Conservation (phyloP, 2,113 vertebrate species). For the Strigops habroptila region DNA sequence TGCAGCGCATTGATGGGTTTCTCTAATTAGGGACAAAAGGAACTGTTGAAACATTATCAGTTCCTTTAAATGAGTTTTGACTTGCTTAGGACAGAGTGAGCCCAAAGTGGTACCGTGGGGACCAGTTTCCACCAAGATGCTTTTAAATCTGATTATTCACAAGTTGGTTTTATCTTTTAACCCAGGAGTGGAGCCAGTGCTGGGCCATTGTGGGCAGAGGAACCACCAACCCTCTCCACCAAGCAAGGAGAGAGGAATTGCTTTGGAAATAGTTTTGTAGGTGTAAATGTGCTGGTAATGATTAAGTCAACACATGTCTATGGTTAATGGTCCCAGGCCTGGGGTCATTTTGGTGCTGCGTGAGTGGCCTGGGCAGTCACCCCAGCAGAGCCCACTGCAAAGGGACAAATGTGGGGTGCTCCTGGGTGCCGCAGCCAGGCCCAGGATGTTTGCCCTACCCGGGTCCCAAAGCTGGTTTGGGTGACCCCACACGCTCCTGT, state of each 20-base stretch:
- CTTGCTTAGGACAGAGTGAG: not conserved
- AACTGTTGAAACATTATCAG: not conserved
- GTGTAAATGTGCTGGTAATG: not conserved
- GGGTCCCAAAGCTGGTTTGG: not conserved
- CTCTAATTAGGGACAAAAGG: not conserved
- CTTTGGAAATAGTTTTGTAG: not conserved
- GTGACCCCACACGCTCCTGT: not conserved
- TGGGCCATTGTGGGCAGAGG: not conserved
- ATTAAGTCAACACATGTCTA: not conserved
- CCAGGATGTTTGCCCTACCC: accelerated
- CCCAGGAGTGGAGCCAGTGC: not conserved
- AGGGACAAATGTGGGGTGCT: not conserved
- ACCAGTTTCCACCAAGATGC: accelerated
- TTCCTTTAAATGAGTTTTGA: not conserved
- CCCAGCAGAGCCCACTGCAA: not conserved
- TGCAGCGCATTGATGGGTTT: not conserved
- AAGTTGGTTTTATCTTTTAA: not conserved
- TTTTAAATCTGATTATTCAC: not conserved
- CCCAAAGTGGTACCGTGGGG: accelerated
- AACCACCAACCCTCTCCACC: not conserved
- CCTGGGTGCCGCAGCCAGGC: not conserved
- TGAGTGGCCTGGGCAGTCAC: not conserved
- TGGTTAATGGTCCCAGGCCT: not conserved
- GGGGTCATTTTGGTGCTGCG: accelerated
- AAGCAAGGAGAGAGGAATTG: not conserved